Conservation (phyloP, 2,888 invertebrate genomes). For the Melitaea athalia region DNA sequence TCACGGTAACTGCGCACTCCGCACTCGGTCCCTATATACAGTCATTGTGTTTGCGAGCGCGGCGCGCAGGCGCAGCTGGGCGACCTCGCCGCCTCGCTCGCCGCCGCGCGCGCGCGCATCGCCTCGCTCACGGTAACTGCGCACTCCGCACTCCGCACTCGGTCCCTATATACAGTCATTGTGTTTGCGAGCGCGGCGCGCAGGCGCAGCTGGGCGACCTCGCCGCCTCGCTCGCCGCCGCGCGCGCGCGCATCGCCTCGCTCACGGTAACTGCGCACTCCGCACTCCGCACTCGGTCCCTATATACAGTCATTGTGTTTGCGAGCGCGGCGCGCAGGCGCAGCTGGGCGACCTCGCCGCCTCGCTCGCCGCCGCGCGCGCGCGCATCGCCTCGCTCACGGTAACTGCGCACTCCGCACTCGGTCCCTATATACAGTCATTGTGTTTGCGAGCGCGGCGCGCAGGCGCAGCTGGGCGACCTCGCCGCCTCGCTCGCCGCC, state of each 20-base stretch:
- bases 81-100: slow-evolving; percentile 58
- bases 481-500: slow-evolving; percentile 57
- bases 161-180: no score
- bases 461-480: slow-evolving; percentile 58
- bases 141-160: not conserved
- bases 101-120: slow-evolving; percentile 62
- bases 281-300: not conserved
- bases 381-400: slow-evolving; percentile 66
- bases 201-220: slow-evolving; percentile 61
- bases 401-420: slow-evolving; percentile 42
- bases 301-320: no score
- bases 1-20: slow-evolving; percentile 52
- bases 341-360: slow-evolving; percentile 60
- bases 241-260: slow-evolving; percentile 62
- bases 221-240: slow-evolving; percentile 57
- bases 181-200: slow-evolving; percentile 64
- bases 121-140: slow-evolving; percentile 62
- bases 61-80: slow-evolving; percentile 62
- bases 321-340: slow-evolving; percentile 61
- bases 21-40: no score
- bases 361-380: slow-evolving; percentile 59
- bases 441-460: slow-evolving; percentile 66
- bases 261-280: slow-evolving; percentile 54
- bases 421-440: no score
- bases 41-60: no score